A percentile compares a stretch with the other conserved stretches of the same genome.
phyloP scores from a whole-genome alignment of 1,140 invertebrate species.

The Brachystomella parvula region DNA sequence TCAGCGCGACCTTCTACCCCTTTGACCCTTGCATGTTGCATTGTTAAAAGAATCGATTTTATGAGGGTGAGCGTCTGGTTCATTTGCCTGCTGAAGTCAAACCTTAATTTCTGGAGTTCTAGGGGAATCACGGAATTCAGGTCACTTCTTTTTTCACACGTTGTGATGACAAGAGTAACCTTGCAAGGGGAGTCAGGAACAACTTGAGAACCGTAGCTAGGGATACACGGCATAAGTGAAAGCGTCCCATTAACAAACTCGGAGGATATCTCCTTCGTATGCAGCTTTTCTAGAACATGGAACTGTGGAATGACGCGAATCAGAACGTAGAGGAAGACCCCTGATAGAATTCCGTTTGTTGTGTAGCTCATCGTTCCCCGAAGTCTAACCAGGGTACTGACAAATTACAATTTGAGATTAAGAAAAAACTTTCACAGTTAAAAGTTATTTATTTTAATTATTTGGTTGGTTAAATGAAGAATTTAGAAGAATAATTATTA shows the following conservation, averaged over 20 bases:
- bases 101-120: neutral
- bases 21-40: neutral
- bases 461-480: too few relatives aligned
- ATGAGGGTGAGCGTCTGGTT: constrained; percentile 3
- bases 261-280: neutral
- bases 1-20: neutral
- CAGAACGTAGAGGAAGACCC: neutral
- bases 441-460: too few relatives aligned
- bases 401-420: too few relatives aligned
- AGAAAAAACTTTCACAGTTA: too few relatives aligned
- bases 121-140: neutral
- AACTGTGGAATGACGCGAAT: neutral
- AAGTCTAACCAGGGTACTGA: too few relatives aligned
- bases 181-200: neutral
- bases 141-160: neutral
- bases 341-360: neutral
- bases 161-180: neutral
- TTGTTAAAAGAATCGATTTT: neutral
- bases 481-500: too few relatives aligned
- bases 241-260: neutral
- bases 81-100: neutral
- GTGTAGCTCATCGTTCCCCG: too few relatives aligned
- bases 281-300: neutral
- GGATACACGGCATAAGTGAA: neutral
- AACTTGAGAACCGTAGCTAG: neutral